Conservation (phyloP, 2,113 vertebrate genomes). For the Pardalotus punctatus region DNA sequence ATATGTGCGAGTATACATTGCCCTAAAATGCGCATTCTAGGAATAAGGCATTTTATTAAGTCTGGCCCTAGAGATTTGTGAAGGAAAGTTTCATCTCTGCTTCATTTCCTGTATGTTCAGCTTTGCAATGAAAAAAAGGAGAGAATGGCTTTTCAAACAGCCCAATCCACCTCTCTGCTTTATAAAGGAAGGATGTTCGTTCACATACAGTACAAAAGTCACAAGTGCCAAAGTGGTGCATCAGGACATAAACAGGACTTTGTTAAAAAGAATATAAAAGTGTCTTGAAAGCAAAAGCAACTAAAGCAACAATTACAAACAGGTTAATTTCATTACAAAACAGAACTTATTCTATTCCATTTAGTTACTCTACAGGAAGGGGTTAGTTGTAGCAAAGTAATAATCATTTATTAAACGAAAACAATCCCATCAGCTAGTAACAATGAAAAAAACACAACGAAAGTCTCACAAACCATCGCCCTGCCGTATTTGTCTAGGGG, state of each 20-base stretch:
- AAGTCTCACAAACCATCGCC: constrained; percentile 51
- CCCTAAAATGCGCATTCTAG: constrained; percentile 72
- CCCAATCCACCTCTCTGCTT: constrained; percentile 59
- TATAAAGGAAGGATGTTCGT: constrained; percentile 57
- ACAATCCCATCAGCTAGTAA: constrained; percentile 18
- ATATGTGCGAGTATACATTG: constrained; percentile 61
- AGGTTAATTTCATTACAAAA: constrained; percentile 74
- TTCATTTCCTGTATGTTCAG: constrained; percentile 58
- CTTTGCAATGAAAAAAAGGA: constrained; percentile 64
- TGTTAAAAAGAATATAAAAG: constrained; percentile 73
- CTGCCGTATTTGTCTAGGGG: neutral
- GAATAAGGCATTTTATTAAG: constrained; percentile 81
- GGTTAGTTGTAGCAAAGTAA: constrained; percentile 62
- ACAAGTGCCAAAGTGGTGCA: constrained; percentile 70
- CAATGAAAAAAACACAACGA: constrained; percentile 51
- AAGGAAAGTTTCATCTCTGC: constrained; percentile 69
- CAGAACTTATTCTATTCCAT: constrained; percentile 67
- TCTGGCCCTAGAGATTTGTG: constrained; percentile 77
- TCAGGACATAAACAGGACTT: constrained; percentile 69
- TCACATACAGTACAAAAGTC: constrained; percentile 73
- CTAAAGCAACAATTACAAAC: constrained; percentile 72
- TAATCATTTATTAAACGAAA: constrained; percentile 23
- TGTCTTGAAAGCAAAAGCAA: constrained; percentile 69
- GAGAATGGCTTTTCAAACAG: constrained; percentile 67
- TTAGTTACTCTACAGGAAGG: constrained; percentile 67